These are phyloP conservation scores for Vollenhovia emeryi DNA, from an alignment of 1,140 invertebrate genomes.

Conservation along the genomic window DNA sequence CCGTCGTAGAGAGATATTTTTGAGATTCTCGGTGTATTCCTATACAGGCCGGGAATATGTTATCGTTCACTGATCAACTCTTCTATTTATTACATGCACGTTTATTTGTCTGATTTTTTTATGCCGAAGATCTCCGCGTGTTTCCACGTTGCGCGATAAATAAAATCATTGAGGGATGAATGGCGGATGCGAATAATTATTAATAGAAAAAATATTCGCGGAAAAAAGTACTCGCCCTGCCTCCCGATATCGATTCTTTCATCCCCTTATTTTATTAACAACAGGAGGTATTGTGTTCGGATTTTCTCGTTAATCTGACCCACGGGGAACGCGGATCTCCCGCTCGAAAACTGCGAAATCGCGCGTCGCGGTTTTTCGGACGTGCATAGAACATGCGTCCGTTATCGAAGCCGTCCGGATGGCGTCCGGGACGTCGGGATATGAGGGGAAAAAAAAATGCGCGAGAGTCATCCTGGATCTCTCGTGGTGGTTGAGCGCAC, in stretches of 20 bases:
- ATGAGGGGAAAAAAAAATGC: constrained; percentile 4
- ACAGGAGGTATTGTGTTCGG: neutral
- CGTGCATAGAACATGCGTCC: constrained; percentile 23
- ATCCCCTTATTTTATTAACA: constrained; percentile 7
- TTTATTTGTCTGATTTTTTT: neutral
- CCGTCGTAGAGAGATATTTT: neutral
- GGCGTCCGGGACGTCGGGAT: constrained; percentile 19
- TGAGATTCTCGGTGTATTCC: neutral
- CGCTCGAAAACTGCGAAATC: constrained; percentile 11
- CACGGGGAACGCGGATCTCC: neutral
- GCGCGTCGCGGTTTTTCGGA: neutral
- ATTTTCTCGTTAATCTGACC: constrained; percentile 9
- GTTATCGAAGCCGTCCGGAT: constrained; percentile 10
- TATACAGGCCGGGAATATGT: neutral
- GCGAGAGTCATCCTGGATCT: neutral
- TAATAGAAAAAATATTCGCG: constrained; percentile 1
- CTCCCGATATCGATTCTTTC: constrained; percentile 1
- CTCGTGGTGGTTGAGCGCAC: neutral
- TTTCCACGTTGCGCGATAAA: neutral
- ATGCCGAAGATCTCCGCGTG: neutral
- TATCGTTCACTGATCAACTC: neutral
- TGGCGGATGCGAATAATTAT: neutral
- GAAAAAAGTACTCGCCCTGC: too few species aligned
- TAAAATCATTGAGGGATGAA: neutral
- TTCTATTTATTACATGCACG: neutral